A percentile compares a stretch with the other conserved stretches of the same genome.
Conservation (phyloP, 2,797 vertebrate genomes). For the Gallirallus australis region DNA sequence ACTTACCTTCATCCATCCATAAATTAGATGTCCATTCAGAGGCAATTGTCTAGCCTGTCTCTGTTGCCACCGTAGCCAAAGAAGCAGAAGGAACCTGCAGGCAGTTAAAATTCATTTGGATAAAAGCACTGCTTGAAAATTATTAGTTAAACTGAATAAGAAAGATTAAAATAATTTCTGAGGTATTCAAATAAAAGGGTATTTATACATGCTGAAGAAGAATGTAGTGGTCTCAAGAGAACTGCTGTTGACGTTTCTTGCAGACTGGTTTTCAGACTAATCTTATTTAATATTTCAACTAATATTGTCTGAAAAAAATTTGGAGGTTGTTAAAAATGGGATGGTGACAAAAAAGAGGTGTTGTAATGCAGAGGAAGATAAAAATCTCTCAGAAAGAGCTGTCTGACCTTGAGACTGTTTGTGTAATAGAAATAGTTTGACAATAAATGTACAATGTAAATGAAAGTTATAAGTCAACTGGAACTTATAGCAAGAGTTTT, state of each 20-base stretch:
- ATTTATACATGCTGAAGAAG: not conserved
- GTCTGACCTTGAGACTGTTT: not conserved
- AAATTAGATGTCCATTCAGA: constrained; percentile 17
- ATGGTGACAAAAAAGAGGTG: not conserved
- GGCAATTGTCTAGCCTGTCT: constrained; percentile 9
- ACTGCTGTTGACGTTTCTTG: not conserved
- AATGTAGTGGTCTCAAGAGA: not conserved
- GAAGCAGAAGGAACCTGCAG: constrained; percentile 4
- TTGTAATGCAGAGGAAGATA: not conserved
- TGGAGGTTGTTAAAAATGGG: not conserved
- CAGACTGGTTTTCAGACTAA: not conserved
- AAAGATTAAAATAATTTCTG: not conserved
- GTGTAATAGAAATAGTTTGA: not conserved
- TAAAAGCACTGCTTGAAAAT: constrained; percentile 18
- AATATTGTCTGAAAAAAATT: not conserved
- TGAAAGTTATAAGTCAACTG: not conserved
- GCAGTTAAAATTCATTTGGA: not conserved
- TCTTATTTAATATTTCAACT: not conserved
- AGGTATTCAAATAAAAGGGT: not conserved
- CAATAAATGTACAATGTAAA: not conserved
- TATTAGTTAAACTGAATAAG: constrained; percentile 12
- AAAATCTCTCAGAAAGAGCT: not conserved
- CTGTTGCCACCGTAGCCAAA: not conserved
- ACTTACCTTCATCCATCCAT: constrained; percentile 20
- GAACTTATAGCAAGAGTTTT: not conserved